Conservation (phyloP, 2,113 vertebrate species). For the Zosterops lateralis region DNA sequence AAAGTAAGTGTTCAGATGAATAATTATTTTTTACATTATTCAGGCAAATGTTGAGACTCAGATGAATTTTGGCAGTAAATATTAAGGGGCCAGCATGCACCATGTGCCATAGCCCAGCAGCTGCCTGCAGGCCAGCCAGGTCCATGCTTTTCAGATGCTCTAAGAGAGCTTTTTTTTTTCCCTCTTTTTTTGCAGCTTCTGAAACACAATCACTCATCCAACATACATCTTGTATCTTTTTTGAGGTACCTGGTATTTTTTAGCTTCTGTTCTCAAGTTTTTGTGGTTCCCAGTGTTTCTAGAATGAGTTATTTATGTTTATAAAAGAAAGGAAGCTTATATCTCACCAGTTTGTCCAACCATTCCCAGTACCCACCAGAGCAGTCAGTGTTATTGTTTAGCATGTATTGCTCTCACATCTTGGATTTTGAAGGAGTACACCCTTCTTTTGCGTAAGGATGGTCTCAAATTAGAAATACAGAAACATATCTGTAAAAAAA, state of each 20-base stretch:
- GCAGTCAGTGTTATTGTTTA: background rate
- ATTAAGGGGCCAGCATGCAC: background rate
- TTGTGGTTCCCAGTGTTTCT: background rate
- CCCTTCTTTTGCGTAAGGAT: background rate
- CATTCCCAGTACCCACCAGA: background rate
- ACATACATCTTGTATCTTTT: background rate
- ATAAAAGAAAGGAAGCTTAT: background rate
- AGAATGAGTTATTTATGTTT: background rate
- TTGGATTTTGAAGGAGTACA: background rate
- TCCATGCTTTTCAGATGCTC: background rate
- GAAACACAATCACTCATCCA: background rate
- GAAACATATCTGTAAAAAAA: background rate
- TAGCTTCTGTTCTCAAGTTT: background rate
- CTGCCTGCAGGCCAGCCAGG: background rate
- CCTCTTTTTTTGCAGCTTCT: background rate
- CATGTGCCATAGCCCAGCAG: accelerated
- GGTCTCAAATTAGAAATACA: background rate
- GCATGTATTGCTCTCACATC: background rate
- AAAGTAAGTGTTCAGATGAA: background rate
- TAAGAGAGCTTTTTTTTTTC: background rate
- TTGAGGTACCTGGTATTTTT: background rate
- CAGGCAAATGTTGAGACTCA: background rate
- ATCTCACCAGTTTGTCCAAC: background rate
- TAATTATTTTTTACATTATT: background rate
- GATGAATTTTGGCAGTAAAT: background rate